Conservation (phyloP, 2,113 vertebrate species). For the Apteryx mantelli region DNA sequence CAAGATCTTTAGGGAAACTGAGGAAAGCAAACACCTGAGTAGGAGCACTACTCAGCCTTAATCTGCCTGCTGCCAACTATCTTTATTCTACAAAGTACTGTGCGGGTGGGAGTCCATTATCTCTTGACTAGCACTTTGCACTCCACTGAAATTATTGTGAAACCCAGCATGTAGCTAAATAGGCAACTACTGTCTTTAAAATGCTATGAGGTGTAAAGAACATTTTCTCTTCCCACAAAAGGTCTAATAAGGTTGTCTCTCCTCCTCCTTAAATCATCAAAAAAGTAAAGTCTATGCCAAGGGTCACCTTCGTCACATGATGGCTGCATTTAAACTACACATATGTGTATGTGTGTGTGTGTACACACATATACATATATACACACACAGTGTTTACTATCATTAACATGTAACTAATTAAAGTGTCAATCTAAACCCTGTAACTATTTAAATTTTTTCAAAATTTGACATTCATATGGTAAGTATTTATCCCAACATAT, state of each 20-base stretch:
- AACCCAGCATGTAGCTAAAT: not conserved
- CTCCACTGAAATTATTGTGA: not conserved
- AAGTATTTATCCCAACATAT: not conserved
- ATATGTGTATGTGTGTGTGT: too few species aligned
- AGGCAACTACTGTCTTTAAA: not conserved
- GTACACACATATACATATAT: not conserved
- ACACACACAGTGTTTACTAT: not conserved
- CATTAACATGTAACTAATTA: not conserved
- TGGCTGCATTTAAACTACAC: too few species aligned
- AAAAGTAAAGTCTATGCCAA: not conserved
- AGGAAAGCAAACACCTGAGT: not conserved
- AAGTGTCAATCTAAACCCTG: not conserved
- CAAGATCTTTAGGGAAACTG: not conserved
- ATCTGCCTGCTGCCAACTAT: not conserved
- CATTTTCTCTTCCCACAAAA: not conserved
- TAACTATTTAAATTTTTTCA: not conserved
- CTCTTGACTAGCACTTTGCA: not conserved
- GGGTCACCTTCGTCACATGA: not conserved
- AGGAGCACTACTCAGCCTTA: not conserved
- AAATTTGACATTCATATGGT: not conserved
- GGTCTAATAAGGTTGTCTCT: not conserved
- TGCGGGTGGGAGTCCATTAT: not conserved
- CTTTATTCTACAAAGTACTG: not conserved
- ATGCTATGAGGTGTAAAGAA: not conserved
- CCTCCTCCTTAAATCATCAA: too few species aligned